Conservation (phyloP, 35 echinoderm and acorn worm species). For the Ophiothrix spiculata region DNA sequence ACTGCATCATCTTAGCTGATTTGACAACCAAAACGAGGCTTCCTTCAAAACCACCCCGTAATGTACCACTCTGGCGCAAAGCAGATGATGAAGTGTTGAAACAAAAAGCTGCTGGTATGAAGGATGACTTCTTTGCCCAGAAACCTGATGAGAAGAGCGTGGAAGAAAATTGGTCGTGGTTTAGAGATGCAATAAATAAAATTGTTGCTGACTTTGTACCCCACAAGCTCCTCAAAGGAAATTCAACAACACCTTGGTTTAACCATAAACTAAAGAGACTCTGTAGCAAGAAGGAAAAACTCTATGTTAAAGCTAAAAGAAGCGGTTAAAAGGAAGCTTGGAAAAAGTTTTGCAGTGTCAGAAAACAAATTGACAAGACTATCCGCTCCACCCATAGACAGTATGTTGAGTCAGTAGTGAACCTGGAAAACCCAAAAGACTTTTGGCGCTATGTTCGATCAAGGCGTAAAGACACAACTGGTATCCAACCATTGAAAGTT, state of each 20-base stretch:
- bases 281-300: slow-evolving; percentile 28
- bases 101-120: neutral
- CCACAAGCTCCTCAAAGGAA: neutral
- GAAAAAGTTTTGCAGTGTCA: slow-evolving; percentile 10
- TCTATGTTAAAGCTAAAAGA: slow-evolving; percentile 36
- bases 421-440: neutral
- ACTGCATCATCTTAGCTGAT: slow-evolving; percentile 30
- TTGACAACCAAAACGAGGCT: slow-evolving; percentile 15
- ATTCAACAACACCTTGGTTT: slow-evolving; percentile 26
- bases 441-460: slow-evolving; percentile 41
- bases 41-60: slow-evolving; percentile 27
- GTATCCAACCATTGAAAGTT: slow-evolving; percentile 18
- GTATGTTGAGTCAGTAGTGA: neutral
- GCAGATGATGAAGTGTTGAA: slow-evolving; percentile 14
- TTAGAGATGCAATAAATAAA: slow-evolving; percentile 24
- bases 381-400: slow-evolving; percentile 9
- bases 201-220: slow-evolving; percentile 15
- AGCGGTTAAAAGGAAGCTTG: slow-evolving; percentile 12
- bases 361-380: neutral
- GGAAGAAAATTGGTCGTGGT: slow-evolving; percentile 47
- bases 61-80: slow-evolving; percentile 30
- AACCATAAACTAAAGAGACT: slow-evolving; percentile 19
- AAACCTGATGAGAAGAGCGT: slow-evolving; percentile 20
- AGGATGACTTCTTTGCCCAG: slow-evolving; percentile 12
- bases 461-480: neutral